Base-by-base conservation (phyloP, 2,888 invertebrate genomes). In the Drosophila phalerata region DNA sequence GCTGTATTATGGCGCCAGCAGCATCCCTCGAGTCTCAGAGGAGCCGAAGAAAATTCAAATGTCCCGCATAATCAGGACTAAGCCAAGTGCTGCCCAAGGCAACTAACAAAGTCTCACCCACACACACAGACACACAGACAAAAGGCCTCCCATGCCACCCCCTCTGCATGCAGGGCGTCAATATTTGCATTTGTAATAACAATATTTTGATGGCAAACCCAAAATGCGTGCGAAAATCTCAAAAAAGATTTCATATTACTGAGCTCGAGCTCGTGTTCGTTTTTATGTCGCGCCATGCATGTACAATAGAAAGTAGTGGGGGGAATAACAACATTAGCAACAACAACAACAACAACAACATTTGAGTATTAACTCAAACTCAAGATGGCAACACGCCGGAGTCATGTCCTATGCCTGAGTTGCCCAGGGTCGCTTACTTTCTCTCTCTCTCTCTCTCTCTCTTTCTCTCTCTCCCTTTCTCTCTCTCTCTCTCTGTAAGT, bases 101-200 rank as follows among this genome's bases (percentile, higher is more conserved):
- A 43, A 43, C 45, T 38, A 34, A 11, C 19, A 55, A 51, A 42
- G 22, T 13, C 17, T 28, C 47, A 25, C 8, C 37, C 53, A 22
- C 11, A 11, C 52, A 52, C 15, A 38, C 53, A 30, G 62, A 58
- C 53, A 67, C 42, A 37, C 43, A 38, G 58, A 63, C 48, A 43
- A 5, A 4, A 22, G 0, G 2, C 28, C 15, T 15, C 15, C 32
- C 15, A 2, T 40, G 58, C 52, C 56, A 67, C 34, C 49, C 60
- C 32, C 38, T 47, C 61, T 45, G 62, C 47, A 40, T 62, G 67
- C 71, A 57, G 55, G 65, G 81, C 76, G 89, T 86, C 80, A 88
- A 89, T 89, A 89, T 89, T 90, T 88, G 84, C 85, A 90, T 88
- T 85, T 89, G 81, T 82, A 85, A 89, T 85, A 88, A 90, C 90